Base-by-base conservation (phyloP, 64 coral and sea anemone species). In the Stichodactyla mertensii region DNA sequence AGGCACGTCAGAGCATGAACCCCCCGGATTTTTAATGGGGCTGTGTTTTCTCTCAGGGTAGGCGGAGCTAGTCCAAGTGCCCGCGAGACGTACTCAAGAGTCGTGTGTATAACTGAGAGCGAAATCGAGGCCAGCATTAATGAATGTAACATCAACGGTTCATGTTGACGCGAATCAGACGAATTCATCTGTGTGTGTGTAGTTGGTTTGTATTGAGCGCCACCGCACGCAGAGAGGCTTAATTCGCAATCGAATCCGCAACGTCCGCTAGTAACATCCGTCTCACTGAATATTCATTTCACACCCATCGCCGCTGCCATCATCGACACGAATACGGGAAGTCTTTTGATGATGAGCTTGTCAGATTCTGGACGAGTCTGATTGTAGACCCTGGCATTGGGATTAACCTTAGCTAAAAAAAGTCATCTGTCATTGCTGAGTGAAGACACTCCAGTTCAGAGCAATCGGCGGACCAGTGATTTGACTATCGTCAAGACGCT, bases 341-440 rank as follows among this genome's bases (percentile, higher is more conserved):
- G 78, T 81, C 51, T 81, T 90, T 26, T 2, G 83, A 51, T 55
- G 70, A 57, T 71, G 83, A 90, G 89, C 67, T 80, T 64, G 83
- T 83, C 85, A 77, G 71, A 77, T 85, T 61, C 77, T 86, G 22
- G 22, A 85, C 20, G 18, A 59, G 67, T 62, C 55, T 90, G 69
- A 77, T 67, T 85, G 82, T 16, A 58, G 77, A 84, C 83, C 83
- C 82, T 62, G 78, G 84, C 55, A 52, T 58, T 14, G 83, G 71
- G 89, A 24, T 85, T 79, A 90, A 85, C 89, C 89, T 62, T 51
- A 10, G 89, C 64, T 64, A 36, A 24, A 16, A 55, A 31, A 19
- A 77, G 18, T 31, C 53, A 59, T 55, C 64, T 26, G 57, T 77
- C 31, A 52, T 80, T 79, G 26, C 52, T 55, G 8, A 64, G 84